Evolutionary conservation across 2,113 vertebrate genomes (phyloP).

Genomic region (Dolichotis patagonum): DNA sequence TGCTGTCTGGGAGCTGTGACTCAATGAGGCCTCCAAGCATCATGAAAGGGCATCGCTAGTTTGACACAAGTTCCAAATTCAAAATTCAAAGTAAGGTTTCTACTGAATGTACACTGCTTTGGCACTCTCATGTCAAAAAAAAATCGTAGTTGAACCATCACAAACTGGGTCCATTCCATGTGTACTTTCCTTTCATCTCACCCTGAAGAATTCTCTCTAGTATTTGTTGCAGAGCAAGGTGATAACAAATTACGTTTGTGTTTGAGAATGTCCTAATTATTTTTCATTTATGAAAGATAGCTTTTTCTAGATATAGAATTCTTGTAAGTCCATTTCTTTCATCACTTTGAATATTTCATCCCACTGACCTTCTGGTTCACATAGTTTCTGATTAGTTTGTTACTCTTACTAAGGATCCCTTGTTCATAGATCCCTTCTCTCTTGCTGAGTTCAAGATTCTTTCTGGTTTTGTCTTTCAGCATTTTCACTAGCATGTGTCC

Average conservation of each 20-base stretch:
- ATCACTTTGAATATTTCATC: slow-evolving; percentile 34
- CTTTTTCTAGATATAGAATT: slow-evolving; percentile 44
- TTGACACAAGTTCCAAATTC: neutral
- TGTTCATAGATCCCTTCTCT: slow-evolving; percentile 3
- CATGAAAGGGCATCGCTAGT: neutral
- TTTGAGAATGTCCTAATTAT: slow-evolving; percentile 6
- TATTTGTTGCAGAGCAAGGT: neutral
- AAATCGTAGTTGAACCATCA: neutral
- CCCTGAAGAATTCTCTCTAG: slow-evolving; percentile 14
- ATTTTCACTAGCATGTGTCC: slow-evolving; percentile 1
- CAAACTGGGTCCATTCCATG: neutral
- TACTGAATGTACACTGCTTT: neutral
- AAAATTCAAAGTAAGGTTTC: neutral
- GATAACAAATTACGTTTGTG: slow-evolving; percentile 26
- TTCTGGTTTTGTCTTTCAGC: slow-evolving; percentile 10
- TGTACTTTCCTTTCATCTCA: slow-evolving; percentile 34
- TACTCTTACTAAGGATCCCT: slow-evolving; percentile 19
- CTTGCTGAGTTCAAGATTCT: slow-evolving; percentile 33
- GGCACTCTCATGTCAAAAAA: neutral
- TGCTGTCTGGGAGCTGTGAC: neutral
- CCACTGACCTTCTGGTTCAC: neutral
- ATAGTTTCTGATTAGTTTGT: slow-evolving; percentile 34
- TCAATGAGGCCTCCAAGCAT: neutral
- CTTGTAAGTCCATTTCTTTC: slow-evolving; percentile 39
- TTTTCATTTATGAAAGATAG: slow-evolving; percentile 22